A percentile compares a stretch with the other conserved stretches of the same genome.
These are phyloP conservation scores for Antrozous pallidus DNA, from an alignment of 2,797 vertebrate species.

Conservation along the genomic window DNA sequence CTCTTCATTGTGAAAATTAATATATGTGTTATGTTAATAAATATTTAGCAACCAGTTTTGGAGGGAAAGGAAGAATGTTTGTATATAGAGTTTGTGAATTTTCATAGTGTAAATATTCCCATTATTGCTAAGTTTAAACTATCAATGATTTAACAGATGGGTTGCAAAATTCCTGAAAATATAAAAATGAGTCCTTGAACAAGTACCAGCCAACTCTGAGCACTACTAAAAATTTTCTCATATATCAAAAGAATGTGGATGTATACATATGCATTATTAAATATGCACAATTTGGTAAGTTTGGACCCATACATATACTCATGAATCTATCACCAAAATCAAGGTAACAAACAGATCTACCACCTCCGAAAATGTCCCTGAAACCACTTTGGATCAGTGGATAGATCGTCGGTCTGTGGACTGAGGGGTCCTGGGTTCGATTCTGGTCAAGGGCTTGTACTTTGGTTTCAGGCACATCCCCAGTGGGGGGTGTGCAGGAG, in stretches of 20 bases:
- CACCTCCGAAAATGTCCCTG: background rate
- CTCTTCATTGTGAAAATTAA: background rate
- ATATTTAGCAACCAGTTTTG: background rate
- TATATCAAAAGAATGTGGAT: background rate
- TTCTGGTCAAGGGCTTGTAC: no score
- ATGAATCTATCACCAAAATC: background rate
- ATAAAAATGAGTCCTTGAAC: background rate
- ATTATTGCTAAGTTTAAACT: background rate
- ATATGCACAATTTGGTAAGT: background rate
- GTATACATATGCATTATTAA: background rate
- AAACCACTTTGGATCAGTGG: no score
- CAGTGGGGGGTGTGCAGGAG: no score
- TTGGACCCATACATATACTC: background rate
- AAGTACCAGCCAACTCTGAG: background rate
- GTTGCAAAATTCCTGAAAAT: conserved; percentile 28
- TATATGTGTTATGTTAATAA: background rate
- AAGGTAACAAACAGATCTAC: background rate
- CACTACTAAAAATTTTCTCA: background rate
- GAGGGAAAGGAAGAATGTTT: background rate
- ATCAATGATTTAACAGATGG: background rate
- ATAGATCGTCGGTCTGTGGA: no score
- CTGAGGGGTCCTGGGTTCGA: no score
- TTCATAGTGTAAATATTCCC: background rate
- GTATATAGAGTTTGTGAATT: background rate
- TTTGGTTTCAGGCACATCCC: no score